Percentiles rank a stretch among this genome's conserved stretches.
Evolutionary conservation across 2,113 vertebrate genomes (phyloP).

Genomic region (Plestiodon gilberti): DNA sequence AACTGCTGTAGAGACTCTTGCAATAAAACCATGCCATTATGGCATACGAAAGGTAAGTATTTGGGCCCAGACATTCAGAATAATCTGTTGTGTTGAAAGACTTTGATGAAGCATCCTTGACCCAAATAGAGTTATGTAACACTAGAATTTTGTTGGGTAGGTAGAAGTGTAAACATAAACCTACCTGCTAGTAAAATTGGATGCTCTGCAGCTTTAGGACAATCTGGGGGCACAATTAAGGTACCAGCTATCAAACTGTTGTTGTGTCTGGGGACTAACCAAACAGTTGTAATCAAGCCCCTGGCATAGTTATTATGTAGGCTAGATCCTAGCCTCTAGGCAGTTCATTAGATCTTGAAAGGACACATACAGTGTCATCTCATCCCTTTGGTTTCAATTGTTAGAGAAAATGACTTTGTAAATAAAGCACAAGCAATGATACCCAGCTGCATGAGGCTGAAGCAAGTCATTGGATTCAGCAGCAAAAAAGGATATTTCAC

Average conservation of each 20-base stretch:
- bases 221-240: conserved; percentile 57
- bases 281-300: conserved; percentile 4
- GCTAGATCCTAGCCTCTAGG: conserved; percentile 8
- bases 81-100: conserved; percentile 11
- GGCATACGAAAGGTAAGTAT: not conserved
- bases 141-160: conserved; percentile 44
- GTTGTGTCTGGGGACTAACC: not conserved
- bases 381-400: conserved; percentile 28
- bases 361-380: conserved; percentile 27
- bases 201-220: conserved; percentile 62
- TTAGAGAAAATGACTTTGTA: conserved; percentile 34
- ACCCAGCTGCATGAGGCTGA: not conserved
- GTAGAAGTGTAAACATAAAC: conserved; percentile 49
- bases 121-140: conserved; percentile 39
- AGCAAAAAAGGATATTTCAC: not conserved
- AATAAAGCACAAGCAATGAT: conserved; percentile 1
- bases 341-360: conserved; percentile 49
- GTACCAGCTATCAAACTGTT: conserved; percentile 34
- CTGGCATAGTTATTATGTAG: conserved; percentile 5
- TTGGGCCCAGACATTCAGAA: conserved; percentile 1
- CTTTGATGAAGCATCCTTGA: conserved; percentile 5
- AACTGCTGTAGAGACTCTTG: conserved; percentile 14
- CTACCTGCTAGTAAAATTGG: conserved; percentile 53
- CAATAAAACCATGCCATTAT: conserved; percentile 43
- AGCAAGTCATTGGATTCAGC: not conserved